These are phyloP conservation scores for Euzetes globulus DNA, from an alignment of 2,888 invertebrate species.

Conservation along the genomic window DNA sequence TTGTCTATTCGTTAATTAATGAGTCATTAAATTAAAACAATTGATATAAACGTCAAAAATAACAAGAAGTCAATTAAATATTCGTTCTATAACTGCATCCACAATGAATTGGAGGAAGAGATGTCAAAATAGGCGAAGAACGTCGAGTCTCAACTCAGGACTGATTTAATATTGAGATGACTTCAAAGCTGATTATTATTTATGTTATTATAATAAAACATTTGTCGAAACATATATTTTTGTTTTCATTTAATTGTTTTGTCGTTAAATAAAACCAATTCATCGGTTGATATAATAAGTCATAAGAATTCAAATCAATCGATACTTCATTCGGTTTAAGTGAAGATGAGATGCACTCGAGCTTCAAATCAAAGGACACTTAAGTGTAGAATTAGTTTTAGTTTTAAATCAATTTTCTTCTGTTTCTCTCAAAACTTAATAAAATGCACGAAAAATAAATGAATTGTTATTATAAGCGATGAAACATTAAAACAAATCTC, in stretches of 20 bases:
- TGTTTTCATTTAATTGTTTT: neutral
- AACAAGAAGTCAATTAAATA: neutral
- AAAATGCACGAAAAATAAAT: constrained; percentile 21
- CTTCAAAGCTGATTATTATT: no score
- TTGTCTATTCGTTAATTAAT: neutral
- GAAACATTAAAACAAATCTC: neutral
- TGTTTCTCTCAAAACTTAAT: neutral
- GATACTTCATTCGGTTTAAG: neutral
- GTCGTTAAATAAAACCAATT: neutral
- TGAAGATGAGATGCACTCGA: constrained; percentile 11
- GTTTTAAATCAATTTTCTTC: neutral
- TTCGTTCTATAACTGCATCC: neutral
- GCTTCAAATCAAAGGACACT: constrained; percentile 14
- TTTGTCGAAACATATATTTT: no score
- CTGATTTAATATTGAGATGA: neutral
- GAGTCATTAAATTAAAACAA: neutral
- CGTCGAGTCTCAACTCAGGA: neutral
- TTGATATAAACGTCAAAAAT: constrained; percentile 17
- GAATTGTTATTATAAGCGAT: neutral
- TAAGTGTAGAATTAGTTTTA: neutral
- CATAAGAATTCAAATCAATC: neutral
- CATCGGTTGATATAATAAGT: neutral
- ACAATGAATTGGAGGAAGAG: neutral
- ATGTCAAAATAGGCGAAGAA: neutral
- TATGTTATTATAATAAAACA: no score